Evolutionary conservation across 2,888 invertebrate species (phyloP).

Genomic region (Parascotia fuliginaria): DNA sequence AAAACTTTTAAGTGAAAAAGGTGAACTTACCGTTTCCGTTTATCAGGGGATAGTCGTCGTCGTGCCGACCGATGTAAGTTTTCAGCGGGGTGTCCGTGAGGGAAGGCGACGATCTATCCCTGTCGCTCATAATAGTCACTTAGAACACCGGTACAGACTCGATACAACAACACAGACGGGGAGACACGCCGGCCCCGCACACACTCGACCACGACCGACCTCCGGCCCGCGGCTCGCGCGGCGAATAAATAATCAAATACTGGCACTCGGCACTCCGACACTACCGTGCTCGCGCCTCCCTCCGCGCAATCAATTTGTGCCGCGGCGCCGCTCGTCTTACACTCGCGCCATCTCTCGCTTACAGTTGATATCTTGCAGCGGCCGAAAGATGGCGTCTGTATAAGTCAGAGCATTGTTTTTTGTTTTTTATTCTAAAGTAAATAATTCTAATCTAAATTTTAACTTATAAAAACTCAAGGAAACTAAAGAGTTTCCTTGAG

Average conservation of each 20-base stretch:
- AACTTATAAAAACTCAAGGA: no score
- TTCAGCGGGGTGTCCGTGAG: constrained; percentile 95
- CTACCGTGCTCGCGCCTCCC: constrained; percentile 36
- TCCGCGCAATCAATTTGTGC: constrained; percentile 49
- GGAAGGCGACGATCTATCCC: constrained; percentile 95
- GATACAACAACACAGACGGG: constrained; percentile 72
- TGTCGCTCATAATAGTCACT: constrained; percentile 94
- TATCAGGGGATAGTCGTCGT: constrained; percentile 92
- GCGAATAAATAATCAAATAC: constrained; percentile 73
- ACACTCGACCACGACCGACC: constrained; percentile 79
- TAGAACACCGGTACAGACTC: constrained; percentile 65
- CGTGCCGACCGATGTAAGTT: constrained; percentile 93
- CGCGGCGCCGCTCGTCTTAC: constrained; percentile 28
- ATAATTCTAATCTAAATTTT: no score
- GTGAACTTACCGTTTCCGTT: constrained; percentile 91
- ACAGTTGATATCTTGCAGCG: neutral
- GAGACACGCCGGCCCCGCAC: constrained; percentile 77
- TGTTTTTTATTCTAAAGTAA: no score
- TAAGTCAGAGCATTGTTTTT: no score
- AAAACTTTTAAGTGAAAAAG: constrained; percentile 18
- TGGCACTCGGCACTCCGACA: constrained; percentile 28
- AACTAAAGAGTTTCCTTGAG: no score
- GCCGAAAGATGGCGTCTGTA: constrained; percentile 7
- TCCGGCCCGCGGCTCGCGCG: constrained; percentile 85
- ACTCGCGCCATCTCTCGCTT: constrained; percentile 23